phyloP scores from a whole-genome alignment of 2,113 vertebrate genomes.

The Semnornis frantzii region DNA sequence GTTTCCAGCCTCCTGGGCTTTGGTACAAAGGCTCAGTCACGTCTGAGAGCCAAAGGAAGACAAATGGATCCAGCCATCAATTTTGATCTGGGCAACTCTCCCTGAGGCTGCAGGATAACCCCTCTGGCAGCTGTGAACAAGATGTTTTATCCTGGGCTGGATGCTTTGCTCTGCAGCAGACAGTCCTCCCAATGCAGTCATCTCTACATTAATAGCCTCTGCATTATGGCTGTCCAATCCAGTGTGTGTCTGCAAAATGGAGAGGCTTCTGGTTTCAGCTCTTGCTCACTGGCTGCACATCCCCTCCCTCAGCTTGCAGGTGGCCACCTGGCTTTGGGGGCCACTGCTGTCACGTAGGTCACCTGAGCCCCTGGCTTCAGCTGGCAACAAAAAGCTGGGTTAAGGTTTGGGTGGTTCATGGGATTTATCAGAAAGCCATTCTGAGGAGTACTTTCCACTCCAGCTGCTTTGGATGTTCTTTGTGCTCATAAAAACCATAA shows the following conservation, averaged over 20 bases:
- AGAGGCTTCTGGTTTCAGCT: not conserved
- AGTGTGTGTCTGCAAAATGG: not conserved
- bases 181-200: not conserved
- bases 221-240: not conserved
- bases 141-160: conserved; percentile 14
- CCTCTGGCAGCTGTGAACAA: conserved; percentile 39
- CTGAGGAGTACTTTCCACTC: conserved; percentile 27
- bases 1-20: conserved; percentile 62
- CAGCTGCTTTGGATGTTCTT: conserved; percentile 52
- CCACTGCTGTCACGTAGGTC: not conserved
- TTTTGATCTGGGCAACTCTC: conserved; percentile 38
- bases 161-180: not conserved
- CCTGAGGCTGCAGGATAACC: conserved; percentile 1
- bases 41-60: conserved; percentile 51
- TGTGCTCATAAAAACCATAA: not conserved
- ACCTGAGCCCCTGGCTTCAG: not conserved
- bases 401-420: not conserved
- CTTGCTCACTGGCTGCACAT: not conserved
- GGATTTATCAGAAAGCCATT: not conserved
- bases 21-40: conserved; percentile 63
- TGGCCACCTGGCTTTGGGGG: not conserved
- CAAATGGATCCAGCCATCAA: conserved; percentile 43
- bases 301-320: not conserved
- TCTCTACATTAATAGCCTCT: not conserved
- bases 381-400: not conserved